A percentile compares a stretch with the other conserved stretches of the same genome.
Evolutionary conservation across 2,888 invertebrate genomes (phyloP).

Genomic region (Mesodorylaimus sp.): DNA sequence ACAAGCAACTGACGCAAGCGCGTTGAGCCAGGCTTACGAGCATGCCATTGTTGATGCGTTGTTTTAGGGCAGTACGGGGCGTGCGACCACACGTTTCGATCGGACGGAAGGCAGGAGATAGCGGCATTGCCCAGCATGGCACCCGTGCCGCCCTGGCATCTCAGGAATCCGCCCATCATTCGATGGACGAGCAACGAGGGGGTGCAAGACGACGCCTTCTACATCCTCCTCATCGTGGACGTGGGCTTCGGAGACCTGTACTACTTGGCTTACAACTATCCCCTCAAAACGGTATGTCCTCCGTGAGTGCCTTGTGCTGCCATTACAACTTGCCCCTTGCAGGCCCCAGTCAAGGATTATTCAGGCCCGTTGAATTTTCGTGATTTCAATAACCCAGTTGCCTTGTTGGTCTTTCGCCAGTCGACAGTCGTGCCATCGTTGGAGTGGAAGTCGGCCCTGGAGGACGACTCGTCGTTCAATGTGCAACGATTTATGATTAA

Average conservation of each 20-base stretch:
- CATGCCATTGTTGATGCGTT: background rate
- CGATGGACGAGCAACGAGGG: conserved; percentile 13
- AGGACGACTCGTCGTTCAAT: no score
- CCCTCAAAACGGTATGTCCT: conserved; percentile 18
- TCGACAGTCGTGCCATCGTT: no score
- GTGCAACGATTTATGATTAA: no score
- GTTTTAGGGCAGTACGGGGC: conserved; percentile 24
- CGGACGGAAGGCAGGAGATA: conserved; percentile 7
- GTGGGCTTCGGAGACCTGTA: conserved; percentile 24
- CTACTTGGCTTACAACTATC: conserved; percentile 22
- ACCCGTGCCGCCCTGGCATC: conserved; percentile 20
- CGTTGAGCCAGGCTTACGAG: no score
- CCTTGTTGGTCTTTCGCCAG: no score
- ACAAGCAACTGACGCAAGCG: no score
- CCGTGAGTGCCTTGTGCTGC: no score
- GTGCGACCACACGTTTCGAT: conserved; percentile 24
- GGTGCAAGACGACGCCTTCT: conserved; percentile 4
- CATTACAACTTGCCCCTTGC: no score
- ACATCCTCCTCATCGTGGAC: conserved; percentile 20
- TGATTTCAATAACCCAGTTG: no score
- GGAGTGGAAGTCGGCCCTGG: no score
- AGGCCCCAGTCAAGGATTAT: no score
- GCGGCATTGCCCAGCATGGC: conserved; percentile 22
- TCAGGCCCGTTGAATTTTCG: no score
- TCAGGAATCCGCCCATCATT: conserved; percentile 19